Evolutionary conservation across 2,888 invertebrate species (phyloP).

Genomic region (Plagodis pulveraria): DNA sequence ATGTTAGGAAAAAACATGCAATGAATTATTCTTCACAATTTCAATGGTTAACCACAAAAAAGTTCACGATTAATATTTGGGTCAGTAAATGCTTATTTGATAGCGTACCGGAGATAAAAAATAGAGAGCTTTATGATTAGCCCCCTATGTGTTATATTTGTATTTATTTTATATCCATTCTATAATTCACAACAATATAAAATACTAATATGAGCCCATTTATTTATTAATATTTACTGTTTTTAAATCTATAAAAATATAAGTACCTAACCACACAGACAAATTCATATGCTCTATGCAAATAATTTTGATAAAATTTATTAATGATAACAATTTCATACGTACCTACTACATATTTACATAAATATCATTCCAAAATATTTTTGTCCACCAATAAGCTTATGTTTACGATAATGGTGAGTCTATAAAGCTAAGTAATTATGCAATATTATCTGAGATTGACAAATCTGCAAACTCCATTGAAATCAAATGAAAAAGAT

Average conservation of each 20-base stretch:
- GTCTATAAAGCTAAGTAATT: slow-evolving; percentile 36
- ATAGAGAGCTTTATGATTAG: slow-evolving; percentile 9
- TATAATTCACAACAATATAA: slow-evolving; percentile 17
- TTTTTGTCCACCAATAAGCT: slow-evolving; percentile 58
- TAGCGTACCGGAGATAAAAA: slow-evolving; percentile 2
- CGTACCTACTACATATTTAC: slow-evolving; percentile 67
- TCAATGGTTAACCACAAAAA: slow-evolving; percentile 24
- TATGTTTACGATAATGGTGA: slow-evolving; percentile 40
- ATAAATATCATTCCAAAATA: slow-evolving; percentile 76
- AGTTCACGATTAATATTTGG: slow-evolving; percentile 2
- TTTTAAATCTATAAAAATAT: slow-evolving; percentile 25
- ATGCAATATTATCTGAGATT: slow-evolving; percentile 30
- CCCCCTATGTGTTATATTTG: neutral
- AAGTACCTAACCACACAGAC: slow-evolving; percentile 33
- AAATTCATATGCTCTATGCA: slow-evolving; percentile 41
- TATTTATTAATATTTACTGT: slow-evolving; percentile 12
- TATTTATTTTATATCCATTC: too few relatives aligned
- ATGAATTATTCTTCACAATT: slow-evolving; percentile 14
- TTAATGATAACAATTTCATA: slow-evolving; percentile 72
- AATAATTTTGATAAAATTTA: slow-evolving; percentile 64
- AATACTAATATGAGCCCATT: slow-evolving; percentile 25
- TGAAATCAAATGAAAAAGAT: slow-evolving; percentile 1
- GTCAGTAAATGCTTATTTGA: neutral
- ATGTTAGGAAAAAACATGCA: slow-evolving; percentile 27
- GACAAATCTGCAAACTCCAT: slow-evolving; percentile 7